Evolutionary conservation across 1,140 invertebrate genomes (phyloP).

Genomic region (Pectinophora gossypiella): DNA sequence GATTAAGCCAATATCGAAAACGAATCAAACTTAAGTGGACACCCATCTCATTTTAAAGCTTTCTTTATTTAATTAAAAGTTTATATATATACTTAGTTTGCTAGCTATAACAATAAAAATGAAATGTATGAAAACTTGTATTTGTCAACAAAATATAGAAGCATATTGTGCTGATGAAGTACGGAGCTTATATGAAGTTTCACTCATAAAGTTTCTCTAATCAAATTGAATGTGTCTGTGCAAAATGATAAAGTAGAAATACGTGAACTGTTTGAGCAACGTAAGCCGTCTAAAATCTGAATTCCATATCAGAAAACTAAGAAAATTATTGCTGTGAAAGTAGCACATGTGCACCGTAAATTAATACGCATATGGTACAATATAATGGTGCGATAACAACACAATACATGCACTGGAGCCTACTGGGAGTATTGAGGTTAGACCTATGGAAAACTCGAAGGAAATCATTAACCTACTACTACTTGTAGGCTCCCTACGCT

Average conservation of each 20-base stretch:
- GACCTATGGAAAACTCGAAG: constrained; percentile 26
- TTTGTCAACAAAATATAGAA: too few relatives aligned
- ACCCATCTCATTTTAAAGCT: too few relatives aligned
- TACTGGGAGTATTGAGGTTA: constrained; percentile 39
- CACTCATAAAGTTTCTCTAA: too few relatives aligned
- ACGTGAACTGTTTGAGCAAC: too few relatives aligned
- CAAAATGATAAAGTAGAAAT: too few relatives aligned
- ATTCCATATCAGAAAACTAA: constrained; percentile 28
- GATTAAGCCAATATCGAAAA: constrained; percentile 1
- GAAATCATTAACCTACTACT: constrained; percentile 48
- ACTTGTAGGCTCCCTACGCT: background rate
- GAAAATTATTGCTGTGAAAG: constrained; percentile 40
- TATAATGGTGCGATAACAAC: constrained; percentile 43
- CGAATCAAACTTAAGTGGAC: constrained; percentile 3
- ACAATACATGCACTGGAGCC: constrained; percentile 25
- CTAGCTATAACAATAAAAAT: too few relatives aligned
- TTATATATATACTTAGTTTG: too few relatives aligned
- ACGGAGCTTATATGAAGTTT: too few relatives aligned
- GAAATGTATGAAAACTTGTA: too few relatives aligned
- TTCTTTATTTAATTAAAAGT: too few relatives aligned
- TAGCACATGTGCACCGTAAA: constrained; percentile 52
- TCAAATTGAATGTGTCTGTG: too few relatives aligned
- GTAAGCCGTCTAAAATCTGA: background rate
- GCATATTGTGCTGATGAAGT: too few relatives aligned
- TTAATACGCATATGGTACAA: constrained; percentile 39